A percentile compares a stretch with the other conserved stretches of the same genome.
Conservation (phyloP, 2,888 invertebrate genomes). For the Sicus ferrugineus region DNA sequence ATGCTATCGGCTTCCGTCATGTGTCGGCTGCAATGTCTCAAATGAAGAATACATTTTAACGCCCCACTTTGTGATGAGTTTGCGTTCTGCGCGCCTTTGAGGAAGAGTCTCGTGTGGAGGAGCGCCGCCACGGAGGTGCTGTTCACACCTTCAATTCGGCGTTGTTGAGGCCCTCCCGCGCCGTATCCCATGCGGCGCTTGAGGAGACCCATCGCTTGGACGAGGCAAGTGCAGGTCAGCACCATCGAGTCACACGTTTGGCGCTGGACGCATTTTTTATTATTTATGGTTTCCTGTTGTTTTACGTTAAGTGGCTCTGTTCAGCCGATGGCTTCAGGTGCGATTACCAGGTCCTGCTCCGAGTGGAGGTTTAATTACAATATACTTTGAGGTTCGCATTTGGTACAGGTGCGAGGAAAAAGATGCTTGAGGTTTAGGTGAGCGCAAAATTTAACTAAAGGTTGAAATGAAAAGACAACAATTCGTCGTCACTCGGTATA, state of each 20-base stretch:
- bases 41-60: conserved; percentile 26
- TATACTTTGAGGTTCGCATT: neutral
- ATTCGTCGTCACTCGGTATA: too few species aligned
- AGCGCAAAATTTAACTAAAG: neutral
- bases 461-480: neutral
- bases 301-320: conserved; percentile 3
- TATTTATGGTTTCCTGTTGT: conserved; percentile 22
- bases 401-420: conserved; percentile 8
- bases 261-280: neutral
- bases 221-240: conserved; percentile 19
- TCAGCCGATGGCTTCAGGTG: neutral
- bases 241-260: neutral
- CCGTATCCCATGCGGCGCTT: conserved; percentile 4
- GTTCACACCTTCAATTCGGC: conserved; percentile 12
- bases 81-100: conserved; percentile 1
- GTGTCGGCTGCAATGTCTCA: conserved; percentile 3
- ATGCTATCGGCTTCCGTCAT: conserved; percentile 11
- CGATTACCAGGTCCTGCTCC: conserved; percentile 1
- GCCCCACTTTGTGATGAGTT: conserved; percentile 23
- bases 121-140: neutral
- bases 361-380: neutral
- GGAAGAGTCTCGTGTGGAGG: neutral
- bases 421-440: neutral
- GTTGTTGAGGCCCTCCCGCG: conserved; percentile 7
- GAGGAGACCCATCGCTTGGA: neutral